Evolutionary conservation across 2,888 invertebrate species (phyloP).

Genomic region (Notodonta dromedarius): DNA sequence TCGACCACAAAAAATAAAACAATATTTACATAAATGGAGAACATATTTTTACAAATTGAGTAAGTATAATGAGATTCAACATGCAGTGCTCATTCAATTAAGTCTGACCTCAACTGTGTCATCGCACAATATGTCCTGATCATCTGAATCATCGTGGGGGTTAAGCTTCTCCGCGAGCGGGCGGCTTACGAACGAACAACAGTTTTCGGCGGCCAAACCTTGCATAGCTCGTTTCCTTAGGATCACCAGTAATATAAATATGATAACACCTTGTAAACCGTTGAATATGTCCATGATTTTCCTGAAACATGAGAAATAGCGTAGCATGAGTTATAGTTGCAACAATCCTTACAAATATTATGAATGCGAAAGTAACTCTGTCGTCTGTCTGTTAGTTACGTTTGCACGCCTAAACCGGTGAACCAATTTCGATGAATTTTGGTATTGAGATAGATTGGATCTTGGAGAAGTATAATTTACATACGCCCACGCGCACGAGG

Average conservation of each 20-base stretch:
- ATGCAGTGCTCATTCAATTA: conserved; percentile 45
- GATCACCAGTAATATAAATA: conserved; percentile 85
- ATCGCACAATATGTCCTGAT: conserved; percentile 67
- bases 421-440: no score
- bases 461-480: no score
- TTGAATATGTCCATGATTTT: conserved; percentile 86
- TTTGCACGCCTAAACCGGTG: no score
- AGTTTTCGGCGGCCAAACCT: conserved; percentile 74
- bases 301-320: conserved; percentile 64
- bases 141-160: conserved; percentile 72
- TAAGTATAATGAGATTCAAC: not conserved
- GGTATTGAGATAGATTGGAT: no score
- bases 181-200: conserved; percentile 57
- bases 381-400: no score
- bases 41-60: conserved; percentile 1
- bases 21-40: not conserved
- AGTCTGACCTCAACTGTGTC: conserved; percentile 77
- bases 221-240: conserved; percentile 82
- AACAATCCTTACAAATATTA: no score
- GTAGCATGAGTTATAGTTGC: not conserved
- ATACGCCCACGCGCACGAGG: no score
- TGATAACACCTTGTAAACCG: conserved; percentile 86
- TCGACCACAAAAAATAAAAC: not conserved
- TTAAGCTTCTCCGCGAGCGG: conserved; percentile 67
- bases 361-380: no score